These are phyloP conservation scores for Ctenopoma kingsleyae DNA, from an alignment of 2,797 vertebrate species.

Conservation along the genomic window DNA sequence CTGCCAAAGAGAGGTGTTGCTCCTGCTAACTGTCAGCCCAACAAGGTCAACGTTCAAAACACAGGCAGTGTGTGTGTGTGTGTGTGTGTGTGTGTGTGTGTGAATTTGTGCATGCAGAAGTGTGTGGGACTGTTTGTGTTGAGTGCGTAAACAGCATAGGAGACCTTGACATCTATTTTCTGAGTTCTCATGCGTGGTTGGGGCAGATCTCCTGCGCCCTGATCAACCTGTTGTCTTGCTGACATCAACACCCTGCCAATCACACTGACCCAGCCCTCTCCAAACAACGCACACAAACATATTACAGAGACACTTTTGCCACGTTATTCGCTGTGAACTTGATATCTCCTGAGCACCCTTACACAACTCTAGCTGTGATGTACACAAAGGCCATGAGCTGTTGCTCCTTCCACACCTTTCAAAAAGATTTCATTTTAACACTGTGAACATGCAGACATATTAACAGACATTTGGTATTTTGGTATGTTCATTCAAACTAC, in stretches of 20 bases:
- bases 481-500: conserved; percentile 25
- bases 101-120: conserved; percentile 3
- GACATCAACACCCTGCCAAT: conserved; percentile 43
- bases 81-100: conserved; percentile 17
- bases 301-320: conserved; percentile 5
- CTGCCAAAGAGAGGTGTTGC: conserved; percentile 72
- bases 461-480: conserved; percentile 10
- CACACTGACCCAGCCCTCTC: conserved; percentile 41
- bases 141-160: conserved; percentile 21
- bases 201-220: conserved; percentile 16
- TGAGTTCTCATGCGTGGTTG: conserved; percentile 42
- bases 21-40: conserved; percentile 66
- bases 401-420: conserved; percentile 31
- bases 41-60: conserved; percentile 70
- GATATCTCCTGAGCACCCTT: neutral
- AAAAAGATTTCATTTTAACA: conserved; percentile 32
- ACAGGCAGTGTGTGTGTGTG: conserved; percentile 9
- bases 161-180: conserved; percentile 55
- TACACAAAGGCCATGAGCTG: conserved; percentile 25
- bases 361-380: conserved; percentile 13
- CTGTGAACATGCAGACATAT: neutral
- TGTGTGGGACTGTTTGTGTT: conserved; percentile 30
- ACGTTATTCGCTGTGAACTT: conserved; percentile 2
- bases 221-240: conserved; percentile 33
- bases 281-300: conserved; percentile 7